Evolutionary conservation across 2,797 vertebrate genomes (phyloP), one percentile per base, ranked within the genome.

Genomic region (Craterocephalus amniculus): DNA sequence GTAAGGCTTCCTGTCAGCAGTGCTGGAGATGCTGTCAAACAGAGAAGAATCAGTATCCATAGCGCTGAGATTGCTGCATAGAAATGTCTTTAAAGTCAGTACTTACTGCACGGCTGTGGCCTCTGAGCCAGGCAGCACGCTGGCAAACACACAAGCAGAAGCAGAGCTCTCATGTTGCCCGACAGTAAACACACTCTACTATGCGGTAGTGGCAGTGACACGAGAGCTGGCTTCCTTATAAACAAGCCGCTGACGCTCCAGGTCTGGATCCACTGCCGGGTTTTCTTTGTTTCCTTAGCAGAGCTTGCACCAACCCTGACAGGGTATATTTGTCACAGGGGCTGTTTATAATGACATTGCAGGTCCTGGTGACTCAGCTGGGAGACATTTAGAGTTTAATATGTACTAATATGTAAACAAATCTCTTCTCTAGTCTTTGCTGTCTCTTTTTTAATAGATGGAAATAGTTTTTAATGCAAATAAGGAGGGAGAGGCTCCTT

Each of bases 61-160:
- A 52, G 9, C 13, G 1, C 14, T 16, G 4, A 40, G 4, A 40
- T 16, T 40, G 3, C 36, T 1, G 7, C 4, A 4, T 13, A 29
- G 18, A 8, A 20, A 38, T 16, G 24, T 56, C 45, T 12, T 32
- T 7, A 6, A 24, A 11, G 26, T 58, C 0, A 16, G 12, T 71
- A 90, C 92, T 92, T 62, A 93, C 92, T 70, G 87, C 93, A 94
- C 14, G 34, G 81, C 6, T 56, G 55, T 29, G 92, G 92, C 35
- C 6, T 87, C 31, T 90, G 86, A 58, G 89, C 86, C 0, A 84
- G 66, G 63, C 81, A 85, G 49, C 57, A 38, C 35, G 12, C 63
- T 1, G 79, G 70, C 66, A 89, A 73, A 55, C 76, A 81, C 56
- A 59, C 56, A 1, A 88, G 24, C 80, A 92, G 52, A 45, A 76